These are phyloP conservation scores for Steatocranus sp. DNA, from an alignment of 2,797 vertebrate species.

Conservation along the genomic window DNA sequence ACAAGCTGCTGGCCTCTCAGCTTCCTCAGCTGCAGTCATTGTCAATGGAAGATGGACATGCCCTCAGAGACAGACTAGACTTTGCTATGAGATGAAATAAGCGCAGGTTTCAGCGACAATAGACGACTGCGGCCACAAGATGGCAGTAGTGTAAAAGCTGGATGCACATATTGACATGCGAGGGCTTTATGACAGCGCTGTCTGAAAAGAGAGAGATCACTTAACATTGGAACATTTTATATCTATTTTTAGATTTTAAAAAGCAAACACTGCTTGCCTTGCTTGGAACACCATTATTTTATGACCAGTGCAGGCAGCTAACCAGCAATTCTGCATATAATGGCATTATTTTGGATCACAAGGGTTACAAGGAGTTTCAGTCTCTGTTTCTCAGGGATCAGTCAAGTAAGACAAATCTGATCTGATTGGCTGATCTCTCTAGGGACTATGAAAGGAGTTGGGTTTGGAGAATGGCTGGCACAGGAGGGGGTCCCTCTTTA, in stretches of 20 bases:
- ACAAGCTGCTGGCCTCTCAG: not conserved
- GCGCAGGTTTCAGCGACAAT: not conserved
- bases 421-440: conserved; percentile 72
- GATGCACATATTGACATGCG: not conserved
- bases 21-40: not conserved
- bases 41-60: not conserved
- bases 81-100: not conserved
- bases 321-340: not conserved
- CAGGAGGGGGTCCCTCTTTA: conserved; percentile 73
- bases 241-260: not conserved
- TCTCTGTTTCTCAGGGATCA: conserved; percentile 54
- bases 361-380: conserved; percentile 4
- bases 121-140: not conserved
- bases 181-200: not conserved
- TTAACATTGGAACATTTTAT: not conserved
- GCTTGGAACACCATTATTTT: not conserved
- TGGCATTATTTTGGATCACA: conserved; percentile 12
- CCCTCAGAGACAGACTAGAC: not conserved
- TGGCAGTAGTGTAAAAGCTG: not conserved
- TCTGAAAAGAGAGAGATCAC: not conserved
- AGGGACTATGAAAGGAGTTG: conserved; percentile 62
- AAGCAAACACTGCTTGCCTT: not conserved
- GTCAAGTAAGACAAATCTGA: conserved; percentile 79
- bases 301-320: not conserved
- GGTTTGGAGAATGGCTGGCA: conserved; percentile 35